phyloP scores from a whole-genome alignment of 2,888 invertebrate species.

The Rosalia funebris region DNA sequence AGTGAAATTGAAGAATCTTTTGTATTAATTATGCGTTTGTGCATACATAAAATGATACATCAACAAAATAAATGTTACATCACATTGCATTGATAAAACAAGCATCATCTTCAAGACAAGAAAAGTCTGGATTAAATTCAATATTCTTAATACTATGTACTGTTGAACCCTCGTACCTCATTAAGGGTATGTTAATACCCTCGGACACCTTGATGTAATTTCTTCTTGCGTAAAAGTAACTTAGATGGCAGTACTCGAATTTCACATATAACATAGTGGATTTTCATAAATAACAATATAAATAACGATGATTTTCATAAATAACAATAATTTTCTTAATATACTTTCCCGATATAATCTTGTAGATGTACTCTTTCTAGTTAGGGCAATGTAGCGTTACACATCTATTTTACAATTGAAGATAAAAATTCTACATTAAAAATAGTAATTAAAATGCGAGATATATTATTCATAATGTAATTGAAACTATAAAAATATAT shows the following conservation, averaged over 20 bases:
- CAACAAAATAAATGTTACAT: neutral
- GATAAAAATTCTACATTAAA: too few relatives aligned
- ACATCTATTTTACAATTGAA: too few relatives aligned
- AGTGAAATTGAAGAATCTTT: too few relatives aligned
- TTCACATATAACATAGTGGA: neutral
- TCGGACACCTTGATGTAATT: neutral
- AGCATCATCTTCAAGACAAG: neutral
- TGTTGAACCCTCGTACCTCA: neutral
- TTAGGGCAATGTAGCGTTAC: too few relatives aligned
- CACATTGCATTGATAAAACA: neutral
- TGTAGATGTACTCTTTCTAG: too few relatives aligned
- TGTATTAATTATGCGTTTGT: too few relatives aligned
- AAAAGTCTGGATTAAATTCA: too few relatives aligned
- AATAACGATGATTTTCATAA: neutral
- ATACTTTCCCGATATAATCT: neutral
- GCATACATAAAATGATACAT: too few relatives aligned
- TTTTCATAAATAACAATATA: neutral
- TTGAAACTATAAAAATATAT: too few relatives aligned
- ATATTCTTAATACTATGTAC: too few relatives aligned
- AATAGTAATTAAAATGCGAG: too few relatives aligned
- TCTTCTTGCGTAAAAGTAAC: neutral
- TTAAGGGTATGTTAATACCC: neutral
- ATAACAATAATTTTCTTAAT: neutral
- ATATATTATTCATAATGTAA: too few relatives aligned
- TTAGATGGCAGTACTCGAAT: neutral